Percentiles rank a stretch among this genome's conserved stretches.
Conservation (phyloP, 1,140 invertebrate genomes). For the Drosophila lacertosa region DNA sequence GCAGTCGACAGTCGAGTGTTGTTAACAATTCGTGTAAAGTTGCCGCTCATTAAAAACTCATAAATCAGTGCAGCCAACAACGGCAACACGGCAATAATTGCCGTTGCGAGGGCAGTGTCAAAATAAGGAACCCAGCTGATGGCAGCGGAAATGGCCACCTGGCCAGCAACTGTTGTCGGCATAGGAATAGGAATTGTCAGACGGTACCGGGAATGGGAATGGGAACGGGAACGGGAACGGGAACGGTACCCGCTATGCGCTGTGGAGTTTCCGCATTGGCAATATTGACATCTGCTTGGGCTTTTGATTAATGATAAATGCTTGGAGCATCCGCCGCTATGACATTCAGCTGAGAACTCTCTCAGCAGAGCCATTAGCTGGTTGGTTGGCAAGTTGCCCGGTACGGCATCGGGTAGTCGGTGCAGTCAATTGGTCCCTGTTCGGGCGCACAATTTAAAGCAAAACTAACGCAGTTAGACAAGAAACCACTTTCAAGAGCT, state of each 20-base stretch:
- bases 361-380: constrained; percentile 35
- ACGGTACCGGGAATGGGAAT: constrained; percentile 23
- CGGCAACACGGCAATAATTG: constrained; percentile 58
- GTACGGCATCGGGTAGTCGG: constrained; percentile 5
- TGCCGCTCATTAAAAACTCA: constrained; percentile 81
- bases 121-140: constrained; percentile 57
- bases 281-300: constrained; percentile 68
- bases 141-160: constrained; percentile 69
- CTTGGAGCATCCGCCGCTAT: constrained; percentile 70
- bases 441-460: constrained; percentile 76
- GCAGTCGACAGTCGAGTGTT: constrained; percentile 43
- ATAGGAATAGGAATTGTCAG: constrained; percentile 8
- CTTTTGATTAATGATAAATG: constrained; percentile 78
- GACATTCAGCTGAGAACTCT: constrained; percentile 63
- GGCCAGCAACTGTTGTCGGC: constrained; percentile 19
- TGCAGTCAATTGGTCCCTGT: constrained; percentile 42
- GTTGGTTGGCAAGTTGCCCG: not conserved
- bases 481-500: constrained; percentile 79
- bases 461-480: constrained; percentile 81
- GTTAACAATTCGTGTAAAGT: constrained; percentile 81
- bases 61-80: constrained; percentile 64
- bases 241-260: constrained; percentile 29
- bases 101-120: constrained; percentile 64
- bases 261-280: constrained; percentile 65
- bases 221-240: constrained; percentile 20